A percentile compares a stretch with the other conserved stretches of the same genome.
Conservation (phyloP, 2,888 invertebrate species). For the Acleris laterana region DNA sequence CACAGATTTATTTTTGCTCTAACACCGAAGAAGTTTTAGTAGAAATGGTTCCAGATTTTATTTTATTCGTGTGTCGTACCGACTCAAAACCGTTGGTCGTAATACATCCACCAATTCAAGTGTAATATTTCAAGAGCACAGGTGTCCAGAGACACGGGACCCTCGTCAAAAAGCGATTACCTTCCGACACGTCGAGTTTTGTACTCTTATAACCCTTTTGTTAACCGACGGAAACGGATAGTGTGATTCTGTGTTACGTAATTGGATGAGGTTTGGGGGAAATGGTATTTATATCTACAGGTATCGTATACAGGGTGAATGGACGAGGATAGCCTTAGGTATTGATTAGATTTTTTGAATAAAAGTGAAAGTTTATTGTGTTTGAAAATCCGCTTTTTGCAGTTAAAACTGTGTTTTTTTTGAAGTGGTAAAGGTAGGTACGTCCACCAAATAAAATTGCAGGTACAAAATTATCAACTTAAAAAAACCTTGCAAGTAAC, state of each 20-base stretch:
- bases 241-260: conserved; percentile 25
- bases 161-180: conserved; percentile 65
- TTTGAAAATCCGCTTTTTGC: too few species aligned
- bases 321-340: too few species aligned
- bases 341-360: too few species aligned
- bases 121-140: conserved; percentile 60
- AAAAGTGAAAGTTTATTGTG: too few species aligned
- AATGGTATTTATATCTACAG: background rate
- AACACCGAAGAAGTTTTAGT: background rate
- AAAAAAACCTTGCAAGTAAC: too few species aligned
- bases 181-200: conserved; percentile 50
- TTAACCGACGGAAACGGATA: conserved; percentile 39
- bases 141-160: conserved; percentile 54
- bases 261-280: conserved; percentile 16
- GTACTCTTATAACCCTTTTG: conserved; percentile 50
- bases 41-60: background rate
- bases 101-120: conserved; percentile 34
- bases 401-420: too few species aligned
- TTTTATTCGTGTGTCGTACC: conserved; percentile 4
- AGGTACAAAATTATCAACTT: too few species aligned
- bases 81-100: conserved; percentile 19
- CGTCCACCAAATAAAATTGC: too few species aligned
- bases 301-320: background rate
- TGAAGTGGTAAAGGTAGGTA: too few species aligned
- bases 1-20: too few species aligned